These are phyloP conservation scores for Tinea trinotella DNA, from an alignment of 2,888 invertebrate species.

Conservation along the genomic window DNA sequence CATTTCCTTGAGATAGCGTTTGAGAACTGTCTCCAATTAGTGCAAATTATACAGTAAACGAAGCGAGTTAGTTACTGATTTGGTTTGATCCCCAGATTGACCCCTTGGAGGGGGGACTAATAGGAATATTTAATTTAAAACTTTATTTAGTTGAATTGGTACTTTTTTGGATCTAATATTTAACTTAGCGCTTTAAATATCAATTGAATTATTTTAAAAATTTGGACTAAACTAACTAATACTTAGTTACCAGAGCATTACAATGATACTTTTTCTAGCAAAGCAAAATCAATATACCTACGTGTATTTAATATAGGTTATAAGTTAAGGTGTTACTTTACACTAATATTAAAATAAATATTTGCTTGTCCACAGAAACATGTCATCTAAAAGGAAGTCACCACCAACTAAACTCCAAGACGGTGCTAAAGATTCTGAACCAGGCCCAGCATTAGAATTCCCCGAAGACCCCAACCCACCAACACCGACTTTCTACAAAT, in stretches of 20 bases:
- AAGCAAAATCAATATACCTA: too few relatives aligned
- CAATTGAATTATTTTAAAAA: too few relatives aligned
- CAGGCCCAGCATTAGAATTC: conserved; percentile 68
- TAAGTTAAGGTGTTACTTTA: too few relatives aligned
- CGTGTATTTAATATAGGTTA: too few relatives aligned
- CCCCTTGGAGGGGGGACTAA: background rate
- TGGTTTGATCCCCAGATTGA: conserved; percentile 1
- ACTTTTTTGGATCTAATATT: too few relatives aligned
- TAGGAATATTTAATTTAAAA: background rate
- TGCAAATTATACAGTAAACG: conserved; percentile 13
- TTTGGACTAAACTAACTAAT: too few relatives aligned
- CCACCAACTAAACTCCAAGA: conserved; percentile 95
- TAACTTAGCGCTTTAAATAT: too few relatives aligned
- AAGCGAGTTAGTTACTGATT: conserved; percentile 9
- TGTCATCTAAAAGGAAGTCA: conserved; percentile 98
- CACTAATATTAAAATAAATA: conserved; percentile 16
- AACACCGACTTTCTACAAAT: conserved; percentile 57
- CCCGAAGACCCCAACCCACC: conserved; percentile 34
- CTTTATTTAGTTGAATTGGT: too few relatives aligned
- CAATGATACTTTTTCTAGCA: too few relatives aligned
- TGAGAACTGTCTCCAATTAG: conserved; percentile 12
- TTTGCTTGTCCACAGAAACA: conserved; percentile 80
- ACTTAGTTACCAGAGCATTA: too few relatives aligned
- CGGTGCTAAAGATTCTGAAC: conserved; percentile 64
- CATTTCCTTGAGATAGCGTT: conserved; percentile 14